Evolutionary conservation across 2,797 vertebrate species (phyloP).

Genomic region (Acanthopagrus latus): DNA sequence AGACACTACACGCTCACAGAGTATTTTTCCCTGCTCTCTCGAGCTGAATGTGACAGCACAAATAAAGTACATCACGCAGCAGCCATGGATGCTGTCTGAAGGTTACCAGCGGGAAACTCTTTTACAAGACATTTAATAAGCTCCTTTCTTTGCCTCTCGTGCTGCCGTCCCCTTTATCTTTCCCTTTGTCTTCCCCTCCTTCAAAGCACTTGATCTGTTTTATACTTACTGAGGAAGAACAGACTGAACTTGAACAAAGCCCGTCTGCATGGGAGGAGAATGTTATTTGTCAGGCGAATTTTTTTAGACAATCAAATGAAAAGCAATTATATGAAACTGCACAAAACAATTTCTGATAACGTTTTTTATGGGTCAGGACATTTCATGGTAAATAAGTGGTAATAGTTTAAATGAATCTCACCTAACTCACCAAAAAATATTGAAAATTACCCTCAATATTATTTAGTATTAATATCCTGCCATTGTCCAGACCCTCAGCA

Average conservation of each 20-base stretch:
- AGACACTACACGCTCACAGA: conserved; percentile 66
- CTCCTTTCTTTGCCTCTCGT: conserved; percentile 36
- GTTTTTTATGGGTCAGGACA: too few relatives aligned
- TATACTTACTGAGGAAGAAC: conserved; percentile 26
- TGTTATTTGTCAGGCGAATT: background rate
- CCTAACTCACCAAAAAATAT: too few relatives aligned
- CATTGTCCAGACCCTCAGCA: too few relatives aligned
- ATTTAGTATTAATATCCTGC: too few relatives aligned
- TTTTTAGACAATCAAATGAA: background rate
- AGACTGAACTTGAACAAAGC: conserved; percentile 4
- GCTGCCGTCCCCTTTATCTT: conserved; percentile 34
- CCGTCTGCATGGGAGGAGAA: background rate
- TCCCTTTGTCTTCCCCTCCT: conserved; percentile 19
- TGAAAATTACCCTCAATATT: too few relatives aligned
- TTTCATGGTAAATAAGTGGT: too few relatives aligned
- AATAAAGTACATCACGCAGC: conserved; percentile 40
- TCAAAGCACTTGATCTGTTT: conserved; percentile 54
- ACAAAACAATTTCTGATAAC: too few relatives aligned
- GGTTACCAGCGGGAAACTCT: conserved; percentile 51
- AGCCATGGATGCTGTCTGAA: conserved; percentile 32
- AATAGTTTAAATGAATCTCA: too few relatives aligned
- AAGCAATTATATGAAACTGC: background rate
- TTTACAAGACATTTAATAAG: conserved; percentile 66
- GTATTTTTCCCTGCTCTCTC: conserved; percentile 33
- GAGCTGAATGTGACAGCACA: conserved; percentile 45